Evolutionary conservation across 2,888 invertebrate species (phyloP).

Genomic region (Toxonevra muliebris): DNA sequence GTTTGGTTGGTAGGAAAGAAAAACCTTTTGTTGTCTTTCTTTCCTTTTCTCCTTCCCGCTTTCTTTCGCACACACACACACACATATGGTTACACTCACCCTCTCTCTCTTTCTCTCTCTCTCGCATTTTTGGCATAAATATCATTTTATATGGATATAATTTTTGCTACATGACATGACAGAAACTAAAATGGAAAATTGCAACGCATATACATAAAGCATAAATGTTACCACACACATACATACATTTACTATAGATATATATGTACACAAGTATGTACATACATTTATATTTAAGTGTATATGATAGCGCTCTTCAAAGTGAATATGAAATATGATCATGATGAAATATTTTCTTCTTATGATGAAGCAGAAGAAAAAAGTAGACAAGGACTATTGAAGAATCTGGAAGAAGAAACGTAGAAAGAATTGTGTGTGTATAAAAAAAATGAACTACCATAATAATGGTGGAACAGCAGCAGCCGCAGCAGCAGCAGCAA

Average conservation of each 20-base stretch:
- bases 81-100: too few relatives aligned
- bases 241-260: not conserved
- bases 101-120: not conserved
- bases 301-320: slow-evolving; percentile 1
- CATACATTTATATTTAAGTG: not conserved
- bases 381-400: not conserved
- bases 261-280: not conserved
- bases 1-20: too few relatives aligned
- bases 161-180: slow-evolving; percentile 6
- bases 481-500: too few relatives aligned
- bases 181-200: slow-evolving; percentile 6
- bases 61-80: not conserved
- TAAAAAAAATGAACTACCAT: not conserved
- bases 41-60: not conserved
- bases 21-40: not conserved
- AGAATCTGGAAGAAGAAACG: not conserved
- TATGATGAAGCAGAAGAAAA: not conserved
- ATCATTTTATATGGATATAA: not conserved
- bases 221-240: not conserved
- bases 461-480: too few relatives aligned
- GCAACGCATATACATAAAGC: not conserved
- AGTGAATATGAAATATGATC: slow-evolving; percentile 25
- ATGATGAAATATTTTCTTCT: not conserved
- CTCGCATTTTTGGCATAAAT: not conserved
- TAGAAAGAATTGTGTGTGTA: not conserved